Base-by-base conservation (phyloP, 2,113 vertebrate species). In the Peromyscus polionotus region DNA sequence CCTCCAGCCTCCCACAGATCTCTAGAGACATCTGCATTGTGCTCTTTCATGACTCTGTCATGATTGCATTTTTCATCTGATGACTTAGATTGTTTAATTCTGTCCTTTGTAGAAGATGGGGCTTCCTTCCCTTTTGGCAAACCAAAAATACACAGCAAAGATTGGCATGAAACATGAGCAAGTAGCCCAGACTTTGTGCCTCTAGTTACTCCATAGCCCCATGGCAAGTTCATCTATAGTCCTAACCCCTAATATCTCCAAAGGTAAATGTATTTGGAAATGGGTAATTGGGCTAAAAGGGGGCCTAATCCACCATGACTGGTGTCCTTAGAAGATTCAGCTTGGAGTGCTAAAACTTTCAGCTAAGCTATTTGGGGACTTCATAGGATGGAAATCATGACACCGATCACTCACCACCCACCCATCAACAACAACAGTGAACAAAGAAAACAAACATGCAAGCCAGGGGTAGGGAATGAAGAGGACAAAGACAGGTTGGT, bases 81-180 rank as follows among this genome's bases (percentile, higher is more conserved):
- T 13, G 61, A 5, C 42, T 14, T 48, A 7, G 1, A 33, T 33
- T 16, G 39, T 85, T 85, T 88, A 54, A 70, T 11, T 70, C 67
- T 14, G 12, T 12, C 28, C 28, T 67, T 13, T 68, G 10, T 70
- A 91, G 59, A 75, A 39, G 42, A 88, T 39, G 70, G n/a, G 19
- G 33, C 24, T 93, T 86, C 59, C 19, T 93, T 81, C 51, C 42
- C 57, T 91, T 88, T 81, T 59, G 91, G 65, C 22, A 86, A 95
- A 89, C 22, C 68, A 65, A 26, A 68, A 88, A 0, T 59, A 5
- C 6, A 28, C 8, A 77, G 17, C 39, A 28, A 84, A 77, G 76
- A 68, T 51, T 79, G 11, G n/a, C 0, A 1, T 9, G 28, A 81
- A 63, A 80, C 91, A 61, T 16, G 65, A 88, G 20, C 22, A 31